Evolutionary conservation across 2,888 invertebrate species (phyloP).

Genomic region (Drosophila vallismaia): DNA sequence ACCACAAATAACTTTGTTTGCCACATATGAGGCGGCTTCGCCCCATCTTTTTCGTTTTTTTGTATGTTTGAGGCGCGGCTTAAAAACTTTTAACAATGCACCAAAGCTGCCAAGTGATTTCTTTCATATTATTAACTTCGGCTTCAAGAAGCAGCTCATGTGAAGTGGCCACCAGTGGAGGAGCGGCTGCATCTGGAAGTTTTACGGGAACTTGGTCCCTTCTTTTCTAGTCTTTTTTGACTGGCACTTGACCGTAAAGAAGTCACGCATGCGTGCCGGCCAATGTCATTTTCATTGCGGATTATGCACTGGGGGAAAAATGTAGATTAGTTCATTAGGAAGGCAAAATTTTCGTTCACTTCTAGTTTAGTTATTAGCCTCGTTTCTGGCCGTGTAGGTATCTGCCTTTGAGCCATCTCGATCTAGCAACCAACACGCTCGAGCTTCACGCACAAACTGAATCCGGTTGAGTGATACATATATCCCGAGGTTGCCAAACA

Average conservation of each 20-base stretch:
- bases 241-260: conserved; percentile 69
- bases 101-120: conserved; percentile 81
- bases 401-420: conserved; percentile 19
- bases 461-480: conserved; percentile 24
- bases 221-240: conserved; percentile 3
- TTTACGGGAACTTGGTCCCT: conserved; percentile 7
- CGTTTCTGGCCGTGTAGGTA: conserved; percentile 10
- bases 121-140: conserved; percentile 81
- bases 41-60: conserved; percentile 3
- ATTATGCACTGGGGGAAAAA: conserved; percentile 29
- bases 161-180: conserved; percentile 50
- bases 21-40: conserved; percentile 59
- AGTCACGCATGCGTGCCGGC: conserved; percentile 67
- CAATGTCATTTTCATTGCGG: conserved; percentile 30
- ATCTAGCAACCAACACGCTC: conserved; percentile 56
- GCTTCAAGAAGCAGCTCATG: conserved; percentile 50
- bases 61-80: conserved; percentile 76
- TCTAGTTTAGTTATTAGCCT: not conserved
- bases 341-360: not conserved
- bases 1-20: conserved; percentile 80
- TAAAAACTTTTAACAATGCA: conserved; percentile 81
- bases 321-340: not conserved
- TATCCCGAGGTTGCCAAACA: conserved; percentile 46
- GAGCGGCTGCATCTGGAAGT: conserved; percentile 28
- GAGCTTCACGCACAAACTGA: conserved; percentile 70